Evolutionary conservation across 2,888 invertebrate genomes (phyloP).

Genomic region (Aspidapion aeneum): DNA sequence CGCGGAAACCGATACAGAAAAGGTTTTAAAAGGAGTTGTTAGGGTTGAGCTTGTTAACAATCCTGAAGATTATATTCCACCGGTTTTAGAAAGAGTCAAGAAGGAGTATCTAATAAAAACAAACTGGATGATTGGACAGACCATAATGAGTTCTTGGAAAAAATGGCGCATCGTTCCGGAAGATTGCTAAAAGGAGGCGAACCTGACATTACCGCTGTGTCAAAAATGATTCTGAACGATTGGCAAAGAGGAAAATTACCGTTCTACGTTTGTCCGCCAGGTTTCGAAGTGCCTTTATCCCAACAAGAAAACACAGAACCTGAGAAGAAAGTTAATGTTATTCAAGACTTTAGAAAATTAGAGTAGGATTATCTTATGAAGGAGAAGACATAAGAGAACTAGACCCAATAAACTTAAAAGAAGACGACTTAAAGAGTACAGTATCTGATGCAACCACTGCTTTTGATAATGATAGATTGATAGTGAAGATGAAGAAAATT

Average conservation of each 20-base stretch:
- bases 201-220: constrained; percentile 83
- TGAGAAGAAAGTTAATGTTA: constrained; percentile 53
- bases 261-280: constrained; percentile 87
- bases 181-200: constrained; percentile 96
- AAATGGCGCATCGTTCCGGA: constrained; percentile 81
- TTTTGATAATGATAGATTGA: constrained; percentile 8
- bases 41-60: constrained; percentile 90
- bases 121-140: constrained; percentile 79
- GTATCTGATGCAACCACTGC: constrained; percentile 20
- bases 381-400: constrained; percentile 58
- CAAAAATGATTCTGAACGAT: constrained; percentile 96
- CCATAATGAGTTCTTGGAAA: constrained; percentile 85
- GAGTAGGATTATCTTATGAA: constrained; percentile 54
- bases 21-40: constrained; percentile 96
- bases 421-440: not conserved
- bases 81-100: constrained; percentile 83
- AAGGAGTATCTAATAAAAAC: constrained; percentile 83
- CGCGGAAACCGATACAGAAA: constrained; percentile 91
- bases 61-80: constrained; percentile 92
- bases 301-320: constrained; percentile 34
- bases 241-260: constrained; percentile 98
- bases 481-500: constrained; percentile 38
- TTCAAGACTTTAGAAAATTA: constrained; percentile 82
- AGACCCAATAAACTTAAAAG: constrained; percentile 44
- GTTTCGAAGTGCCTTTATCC: constrained; percentile 68